Base-by-base conservation (phyloP, 2,113 vertebrate genomes). In the Synchiropus splendidus region DNA sequence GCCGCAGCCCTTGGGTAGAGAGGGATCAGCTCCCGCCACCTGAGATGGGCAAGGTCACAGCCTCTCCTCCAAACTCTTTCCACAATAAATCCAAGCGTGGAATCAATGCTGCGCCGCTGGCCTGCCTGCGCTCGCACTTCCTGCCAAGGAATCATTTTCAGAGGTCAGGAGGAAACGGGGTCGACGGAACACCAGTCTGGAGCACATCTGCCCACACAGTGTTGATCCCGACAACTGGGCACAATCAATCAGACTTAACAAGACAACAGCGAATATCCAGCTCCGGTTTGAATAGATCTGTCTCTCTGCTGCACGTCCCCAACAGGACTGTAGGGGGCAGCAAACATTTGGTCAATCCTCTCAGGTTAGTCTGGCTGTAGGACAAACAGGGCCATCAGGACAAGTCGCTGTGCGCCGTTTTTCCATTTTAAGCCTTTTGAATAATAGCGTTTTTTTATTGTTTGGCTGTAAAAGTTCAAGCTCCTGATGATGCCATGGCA, bases 21-120 rank as follows among this genome's bases (percentile, higher is more conserved):
- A 71, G 63, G 63, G 62, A 64, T 56, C 63, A 54, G 58, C 70
- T 54, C 67, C 56, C 45, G 42, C 36, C 56, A 72, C 63, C 66
- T 48, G 59, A 77, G 67, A 74, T 57, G 65, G 61, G 66, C 74
- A 72, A 79, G 79, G 79, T 81, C 76, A 76, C 40, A 64, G 61
- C 62, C 56, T 70, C 58, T 67, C 60, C 65, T 75, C 55, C 64
- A 62, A 63, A 74, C 30, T 3, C 53, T 68, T 64, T 66, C 59
- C 42, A 70, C 70, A 69, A 78, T 78, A 79, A 81, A 79, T 79
- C 61, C 74, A 60, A 47, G 34, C 48, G 12, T 47, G 45, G 58
- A 73, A 77, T 75, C 70, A 58, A 70, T 73, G 64, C 45, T 56
- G 57, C 43, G 51, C 61, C 30, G 36, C 52, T 45, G 62, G 64